A percentile compares a stretch with the other conserved stretches of the same genome.
Evolutionary conservation across 2,888 invertebrate species (phyloP).

Genomic region (Drosophila leonis): DNA sequence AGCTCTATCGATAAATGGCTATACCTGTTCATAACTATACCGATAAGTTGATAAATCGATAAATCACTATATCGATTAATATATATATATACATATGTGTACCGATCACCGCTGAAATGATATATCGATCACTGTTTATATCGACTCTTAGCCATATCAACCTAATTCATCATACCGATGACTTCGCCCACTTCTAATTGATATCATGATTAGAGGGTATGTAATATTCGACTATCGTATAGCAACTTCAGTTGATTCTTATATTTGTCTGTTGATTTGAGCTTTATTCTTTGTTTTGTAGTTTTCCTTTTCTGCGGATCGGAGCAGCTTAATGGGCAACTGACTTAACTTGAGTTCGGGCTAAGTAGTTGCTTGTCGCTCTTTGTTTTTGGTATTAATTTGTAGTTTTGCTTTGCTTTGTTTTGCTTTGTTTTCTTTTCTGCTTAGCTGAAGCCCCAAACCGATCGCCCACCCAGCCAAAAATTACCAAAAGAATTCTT

Average conservation of each 20-base stretch:
- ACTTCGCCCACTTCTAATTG: too few relatives aligned
- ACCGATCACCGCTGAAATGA: too few relatives aligned
- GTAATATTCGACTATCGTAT: background rate
- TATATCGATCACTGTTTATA: too few relatives aligned
- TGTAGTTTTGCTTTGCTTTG: background rate
- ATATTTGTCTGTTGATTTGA: slow-evolving; percentile 14
- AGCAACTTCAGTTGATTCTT: background rate
- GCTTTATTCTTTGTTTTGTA: slow-evolving; percentile 7
- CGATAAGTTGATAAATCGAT: too few relatives aligned
- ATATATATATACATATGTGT: too few relatives aligned
- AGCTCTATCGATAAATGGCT: too few relatives aligned
- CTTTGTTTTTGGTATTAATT: slow-evolving; percentile 13
- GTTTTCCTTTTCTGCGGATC: slow-evolving; percentile 18
- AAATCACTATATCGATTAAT: too few relatives aligned
- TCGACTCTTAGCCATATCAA: too few relatives aligned
- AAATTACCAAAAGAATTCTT: slow-evolving; percentile 56
- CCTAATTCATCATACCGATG: too few relatives aligned
- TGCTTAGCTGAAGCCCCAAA: slow-evolving; percentile 15
- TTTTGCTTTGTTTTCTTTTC: background rate
- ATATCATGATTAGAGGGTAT: background rate
- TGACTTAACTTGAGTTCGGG: slow-evolving; percentile 28
- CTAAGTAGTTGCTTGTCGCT: slow-evolving; percentile 26
- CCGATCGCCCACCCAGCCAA: slow-evolving; percentile 63
- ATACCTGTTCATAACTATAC: too few relatives aligned
- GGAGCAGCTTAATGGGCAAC: slow-evolving; percentile 68